A percentile compares a stretch with the other conserved stretches of the same genome.
phyloP scores from a whole-genome alignment of 2,888 invertebrate species.

The Trichogramma dendrolimi region DNA sequence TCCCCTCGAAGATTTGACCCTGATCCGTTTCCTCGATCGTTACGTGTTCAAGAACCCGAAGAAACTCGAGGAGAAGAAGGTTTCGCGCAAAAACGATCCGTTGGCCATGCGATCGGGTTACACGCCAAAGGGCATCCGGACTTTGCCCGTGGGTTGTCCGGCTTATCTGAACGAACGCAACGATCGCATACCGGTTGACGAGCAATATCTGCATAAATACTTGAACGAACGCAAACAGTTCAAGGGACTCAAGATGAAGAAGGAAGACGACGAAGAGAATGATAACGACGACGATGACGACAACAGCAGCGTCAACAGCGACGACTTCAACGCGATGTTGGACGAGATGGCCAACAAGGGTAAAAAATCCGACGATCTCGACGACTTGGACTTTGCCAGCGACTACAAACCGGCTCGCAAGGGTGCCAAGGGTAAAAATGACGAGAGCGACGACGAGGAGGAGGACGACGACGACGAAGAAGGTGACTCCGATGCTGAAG shows the following conservation, averaged over 20 bases:
- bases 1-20: constrained; percentile 86
- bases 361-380: constrained; percentile 39
- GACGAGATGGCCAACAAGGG: constrained; percentile 54
- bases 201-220: constrained; percentile 75
- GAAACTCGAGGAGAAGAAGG: constrained; percentile 55
- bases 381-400: constrained; percentile 60
- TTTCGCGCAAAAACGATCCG: constrained; percentile 59
- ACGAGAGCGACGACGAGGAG: constrained; percentile 31
- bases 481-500: constrained; percentile 31
- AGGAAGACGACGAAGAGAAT: constrained; percentile 39
- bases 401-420: constrained; percentile 46
- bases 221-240: constrained; percentile 35
- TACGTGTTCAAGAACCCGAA: constrained; percentile 95
- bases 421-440: constrained; percentile 43
- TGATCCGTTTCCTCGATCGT: constrained; percentile 87
- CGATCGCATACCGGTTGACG: constrained; percentile 82
- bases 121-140: constrained; percentile 65
- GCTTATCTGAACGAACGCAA: constrained; percentile 66
- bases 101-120: constrained; percentile 68
- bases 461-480: constrained; percentile 36
- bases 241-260: constrained; percentile 32
- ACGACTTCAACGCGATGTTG: constrained; percentile 56
- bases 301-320: constrained; percentile 50
- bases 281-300: constrained; percentile 52
- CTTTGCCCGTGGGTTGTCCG: constrained; percentile 69